A percentile compares a stretch with the other conserved stretches of the same genome.
Evolutionary conservation across 2,888 invertebrate genomes (phyloP).

Genomic region (Syritta pipiens): DNA sequence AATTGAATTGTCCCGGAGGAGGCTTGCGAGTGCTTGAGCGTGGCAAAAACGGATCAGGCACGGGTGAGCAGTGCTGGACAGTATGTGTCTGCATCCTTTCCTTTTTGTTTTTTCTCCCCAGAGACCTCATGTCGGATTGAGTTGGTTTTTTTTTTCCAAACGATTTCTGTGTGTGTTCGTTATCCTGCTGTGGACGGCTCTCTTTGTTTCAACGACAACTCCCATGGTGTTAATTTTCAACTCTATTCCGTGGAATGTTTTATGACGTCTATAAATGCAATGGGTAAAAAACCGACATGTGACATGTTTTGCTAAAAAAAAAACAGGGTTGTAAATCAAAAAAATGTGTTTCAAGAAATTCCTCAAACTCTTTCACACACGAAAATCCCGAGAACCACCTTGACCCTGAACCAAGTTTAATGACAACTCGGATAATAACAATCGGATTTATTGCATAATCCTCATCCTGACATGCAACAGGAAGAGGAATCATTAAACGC

Average conservation of each 20-base stretch:
- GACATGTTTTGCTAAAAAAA: too few species aligned
- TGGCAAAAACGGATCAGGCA: constrained; percentile 55
- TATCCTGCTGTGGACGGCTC: constrained; percentile 40
- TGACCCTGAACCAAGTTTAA: constrained; percentile 34
- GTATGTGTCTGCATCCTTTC: constrained; percentile 23
- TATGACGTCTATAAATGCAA: constrained; percentile 58
- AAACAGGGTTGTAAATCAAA: too few species aligned
- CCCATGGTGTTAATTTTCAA: constrained; percentile 71
- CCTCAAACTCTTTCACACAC: too few species aligned
- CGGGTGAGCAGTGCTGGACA: constrained; percentile 29
- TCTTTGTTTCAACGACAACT: constrained; percentile 62
- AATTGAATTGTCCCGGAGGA: constrained; percentile 63
- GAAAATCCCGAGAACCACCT: too few species aligned
- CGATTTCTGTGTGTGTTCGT: constrained; percentile 38
- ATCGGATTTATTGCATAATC: constrained; percentile 29
- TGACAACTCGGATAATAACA: background rate
- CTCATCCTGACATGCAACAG: constrained; percentile 38
- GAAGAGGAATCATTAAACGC: constrained; percentile 32
- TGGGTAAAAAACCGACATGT: too few species aligned
- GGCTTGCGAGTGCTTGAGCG: constrained; percentile 48
- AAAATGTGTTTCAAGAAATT: too few species aligned
- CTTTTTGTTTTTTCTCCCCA: constrained; percentile 43
- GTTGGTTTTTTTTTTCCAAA: constrained; percentile 22
- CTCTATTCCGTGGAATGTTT: constrained; percentile 66
- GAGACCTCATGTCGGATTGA: constrained; percentile 35